Evolutionary conservation across 2,797 vertebrate species (phyloP), one percentile per base, ranked within the genome.

Genomic region (Acomys russatus): DNA sequence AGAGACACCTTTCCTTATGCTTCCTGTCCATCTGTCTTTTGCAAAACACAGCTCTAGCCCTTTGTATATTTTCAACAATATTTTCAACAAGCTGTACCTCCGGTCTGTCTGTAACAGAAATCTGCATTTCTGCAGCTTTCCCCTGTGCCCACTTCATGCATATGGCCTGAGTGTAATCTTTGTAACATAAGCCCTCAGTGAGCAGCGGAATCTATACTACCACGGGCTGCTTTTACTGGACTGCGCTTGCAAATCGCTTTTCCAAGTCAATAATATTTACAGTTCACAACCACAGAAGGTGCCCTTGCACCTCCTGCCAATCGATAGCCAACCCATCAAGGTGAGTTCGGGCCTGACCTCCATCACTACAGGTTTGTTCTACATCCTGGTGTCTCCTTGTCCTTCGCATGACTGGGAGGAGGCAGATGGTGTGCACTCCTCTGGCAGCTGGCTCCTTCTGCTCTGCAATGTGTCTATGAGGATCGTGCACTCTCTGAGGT

Each of bases 221-320:
- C 38, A 30, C 25, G 1, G 28, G 68, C 94, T 94, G 90, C 88
- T 90, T 94, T 94, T 90, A 33, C 88, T 89, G 95, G 77, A 92
- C 22, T 95, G 56, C 85, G 77, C 90, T 94, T 94, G 85, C 95
- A 97, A 98, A 94, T 95, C 77, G 56, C 90, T 92, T 96, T 92
- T 83, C 85, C 94, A 87, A 95, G 93, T 94, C 96, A 95, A 94
- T 96, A 89, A 85, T 92, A 91, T 95, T 95, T 95, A 94, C 91
- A 88, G 59, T 93, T 94, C 82, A 96, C 76, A 77, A 95, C 80
- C 92, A 66, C 80, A 71, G 95, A 98, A 94, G 94, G 92, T 96
- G 92, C 92, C 94, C 92, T 92, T 95, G 90, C 38, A n/a, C 17
- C 59, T 25, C 9, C 33, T 80, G 84, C 86, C 68, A 84, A 59